phyloP scores from a whole-genome alignment of 2,797 vertebrate genomes.

The Ptychobarbus kaznakovi region DNA sequence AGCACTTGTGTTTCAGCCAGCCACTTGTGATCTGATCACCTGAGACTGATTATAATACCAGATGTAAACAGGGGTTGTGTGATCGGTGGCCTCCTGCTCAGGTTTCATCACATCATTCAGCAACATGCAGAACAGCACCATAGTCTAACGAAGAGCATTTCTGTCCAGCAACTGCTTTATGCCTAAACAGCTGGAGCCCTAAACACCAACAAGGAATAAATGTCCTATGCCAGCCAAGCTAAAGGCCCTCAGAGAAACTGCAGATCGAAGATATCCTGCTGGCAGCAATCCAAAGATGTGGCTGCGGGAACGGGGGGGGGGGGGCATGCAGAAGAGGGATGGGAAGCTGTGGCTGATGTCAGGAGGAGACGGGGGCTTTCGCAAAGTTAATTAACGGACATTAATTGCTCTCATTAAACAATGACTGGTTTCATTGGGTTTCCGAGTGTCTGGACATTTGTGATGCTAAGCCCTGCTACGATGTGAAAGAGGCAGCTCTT shows the following conservation, averaged over 20 bases:
- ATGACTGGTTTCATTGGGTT: conserved; percentile 55
- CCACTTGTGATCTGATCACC: background rate
- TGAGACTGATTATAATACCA: background rate
- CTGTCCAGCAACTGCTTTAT: conserved; percentile 3
- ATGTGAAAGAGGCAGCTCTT: conserved; percentile 53
- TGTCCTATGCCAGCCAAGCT: conserved; percentile 16
- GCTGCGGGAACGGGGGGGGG: conserved; percentile 47
- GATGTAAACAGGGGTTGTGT: background rate
- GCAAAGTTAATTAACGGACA: conserved; percentile 70
- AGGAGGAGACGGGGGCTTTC: conserved; percentile 58
- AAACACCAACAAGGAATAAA: conserved; percentile 35
- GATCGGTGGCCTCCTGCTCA: background rate
- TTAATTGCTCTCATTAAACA: conserved; percentile 74
- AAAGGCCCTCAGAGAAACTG: conserved; percentile 37
- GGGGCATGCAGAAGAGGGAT: conserved; percentile 17
- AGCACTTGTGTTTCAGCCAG: background rate
- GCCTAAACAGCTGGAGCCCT: conserved; percentile 14
- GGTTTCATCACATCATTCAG: background rate
- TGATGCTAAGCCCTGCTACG: conserved; percentile 33
- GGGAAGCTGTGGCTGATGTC: conserved; percentile 38
- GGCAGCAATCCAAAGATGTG: conserved; percentile 40
- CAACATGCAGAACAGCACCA: background rate
- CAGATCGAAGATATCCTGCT: conserved; percentile 33
- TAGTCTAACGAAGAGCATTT: conserved; percentile 13
- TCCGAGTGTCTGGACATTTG: conserved; percentile 56